A percentile compares a stretch with the other conserved stretches of the same genome.
phyloP scores from a whole-genome alignment of 2,113 vertebrate species.

The Oreochromis tanganicae region DNA sequence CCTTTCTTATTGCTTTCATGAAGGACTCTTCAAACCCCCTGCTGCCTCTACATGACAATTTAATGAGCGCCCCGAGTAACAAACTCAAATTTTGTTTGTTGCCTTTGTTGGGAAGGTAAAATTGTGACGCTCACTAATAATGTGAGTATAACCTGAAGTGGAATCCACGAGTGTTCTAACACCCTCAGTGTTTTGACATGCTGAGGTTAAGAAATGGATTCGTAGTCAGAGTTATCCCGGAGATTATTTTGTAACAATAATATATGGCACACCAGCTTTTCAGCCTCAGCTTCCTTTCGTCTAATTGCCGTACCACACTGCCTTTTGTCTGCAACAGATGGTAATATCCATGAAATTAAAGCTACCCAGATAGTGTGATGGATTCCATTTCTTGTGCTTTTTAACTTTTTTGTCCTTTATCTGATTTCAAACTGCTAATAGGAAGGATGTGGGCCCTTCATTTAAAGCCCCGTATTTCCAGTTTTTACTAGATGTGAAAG shows the following conservation, averaged over 20 bases:
- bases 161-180: conserved; percentile 7
- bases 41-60: conserved; percentile 34
- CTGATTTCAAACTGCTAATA: background rate
- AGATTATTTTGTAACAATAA: background rate
- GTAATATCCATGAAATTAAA: background rate
- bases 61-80: conserved; percentile 47
- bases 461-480: background rate
- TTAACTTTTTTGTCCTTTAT: background rate
- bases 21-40: background rate
- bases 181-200: background rate
- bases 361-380: background rate
- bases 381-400: background rate
- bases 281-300: background rate
- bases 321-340: background rate
- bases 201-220: background rate
- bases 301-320: background rate
- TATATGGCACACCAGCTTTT: background rate
- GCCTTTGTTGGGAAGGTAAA: conserved; percentile 37
- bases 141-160: conserved; percentile 29
- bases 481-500: background rate
- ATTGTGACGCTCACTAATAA: conserved; percentile 18
- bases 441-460: background rate
- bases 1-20: background rate
- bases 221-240: background rate
- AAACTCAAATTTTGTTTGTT: conserved; percentile 48